Percentiles rank a stretch among this genome's conserved stretches.
Conservation (phyloP, 2,888 invertebrate species). For the Onthophagus sagittarius region DNA sequence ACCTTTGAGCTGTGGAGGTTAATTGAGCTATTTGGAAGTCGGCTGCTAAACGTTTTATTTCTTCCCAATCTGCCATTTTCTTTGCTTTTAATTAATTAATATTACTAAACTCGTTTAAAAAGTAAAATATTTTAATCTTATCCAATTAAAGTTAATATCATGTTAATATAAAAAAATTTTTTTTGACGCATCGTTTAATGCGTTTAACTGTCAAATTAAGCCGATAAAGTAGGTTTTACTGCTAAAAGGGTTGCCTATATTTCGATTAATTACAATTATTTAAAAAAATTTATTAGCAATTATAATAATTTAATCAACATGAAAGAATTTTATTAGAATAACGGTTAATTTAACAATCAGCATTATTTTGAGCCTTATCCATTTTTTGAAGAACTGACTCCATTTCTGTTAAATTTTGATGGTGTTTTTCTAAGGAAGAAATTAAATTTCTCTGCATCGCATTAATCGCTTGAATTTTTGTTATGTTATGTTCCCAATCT, state of each 20-base stretch:
- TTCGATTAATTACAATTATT: no score
- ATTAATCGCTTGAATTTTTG: not conserved
- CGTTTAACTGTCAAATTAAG: not conserved
- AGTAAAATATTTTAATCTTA: not conserved
- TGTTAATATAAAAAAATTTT: not conserved
- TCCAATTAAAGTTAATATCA: not conserved
- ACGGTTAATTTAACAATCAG: no score
- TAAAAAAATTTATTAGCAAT: no score
- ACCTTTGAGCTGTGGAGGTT: constrained; percentile 84
- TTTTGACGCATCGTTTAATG: not conserved
- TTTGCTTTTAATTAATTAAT: not conserved
- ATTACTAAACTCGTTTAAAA: not conserved
- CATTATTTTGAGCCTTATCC: no score
- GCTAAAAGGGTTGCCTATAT: no score
- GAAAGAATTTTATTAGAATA: no score
- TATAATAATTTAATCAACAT: no score
- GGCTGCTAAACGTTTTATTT: constrained; percentile 92
- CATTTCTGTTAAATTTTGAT: no score
- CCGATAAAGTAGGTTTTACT: not conserved
- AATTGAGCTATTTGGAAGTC: constrained; percentile 97
- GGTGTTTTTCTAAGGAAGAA: not conserved
- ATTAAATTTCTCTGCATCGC: not conserved
- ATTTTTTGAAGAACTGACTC: no score
- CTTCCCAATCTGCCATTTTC: constrained; percentile 79
- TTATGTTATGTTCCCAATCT: not conserved